These are phyloP conservation scores for Rapana venosa DNA, from an alignment of 2,888 invertebrate species.

Conservation along the genomic window DNA sequence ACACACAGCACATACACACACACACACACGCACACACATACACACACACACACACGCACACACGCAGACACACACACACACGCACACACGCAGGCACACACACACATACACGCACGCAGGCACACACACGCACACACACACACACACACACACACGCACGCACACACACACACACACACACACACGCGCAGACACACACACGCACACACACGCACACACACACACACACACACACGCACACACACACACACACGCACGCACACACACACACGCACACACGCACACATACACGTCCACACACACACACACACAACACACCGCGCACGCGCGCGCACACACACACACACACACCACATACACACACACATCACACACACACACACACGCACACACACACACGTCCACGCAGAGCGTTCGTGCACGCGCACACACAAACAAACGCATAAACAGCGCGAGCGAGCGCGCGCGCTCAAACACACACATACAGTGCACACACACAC, in stretches of 20 bases:
- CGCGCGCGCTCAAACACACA: too few relatives aligned
- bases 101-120: background rate
- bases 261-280: background rate
- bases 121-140: background rate
- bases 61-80: background rate
- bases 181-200: background rate
- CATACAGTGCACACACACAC: too few relatives aligned
- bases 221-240: background rate
- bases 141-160: background rate
- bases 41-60: background rate
- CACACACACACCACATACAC: too few relatives aligned
- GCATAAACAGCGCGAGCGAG: too few relatives aligned
- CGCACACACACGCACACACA: background rate
- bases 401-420: too few relatives aligned
- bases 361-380: too few relatives aligned
- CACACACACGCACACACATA: background rate
- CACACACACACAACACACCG: too few relatives aligned
- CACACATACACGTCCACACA: background rate
- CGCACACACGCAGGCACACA: background rate
- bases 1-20: background rate
- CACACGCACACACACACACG: too few relatives aligned
- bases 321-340: too few relatives aligned
- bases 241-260: background rate
- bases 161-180: background rate
- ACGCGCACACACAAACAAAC: too few relatives aligned